phyloP scores from a whole-genome alignment of 1,140 invertebrate genomes.

The Drosophila parabipectinata region DNA sequence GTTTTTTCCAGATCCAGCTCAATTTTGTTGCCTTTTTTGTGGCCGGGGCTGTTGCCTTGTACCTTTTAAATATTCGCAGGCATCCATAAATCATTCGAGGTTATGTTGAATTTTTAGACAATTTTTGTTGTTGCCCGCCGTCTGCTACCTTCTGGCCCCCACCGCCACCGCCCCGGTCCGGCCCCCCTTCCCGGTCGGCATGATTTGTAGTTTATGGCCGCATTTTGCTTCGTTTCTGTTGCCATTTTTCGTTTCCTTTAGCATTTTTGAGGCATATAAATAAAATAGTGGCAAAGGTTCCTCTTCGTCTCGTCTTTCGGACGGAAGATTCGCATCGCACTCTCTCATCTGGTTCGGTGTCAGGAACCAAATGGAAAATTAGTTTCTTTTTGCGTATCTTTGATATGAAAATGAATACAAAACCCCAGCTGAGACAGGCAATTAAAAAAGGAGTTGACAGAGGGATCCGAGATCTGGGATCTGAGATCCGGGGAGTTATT shows the following conservation, averaged over 20 bases:
- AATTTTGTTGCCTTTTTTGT: constrained; percentile 39
- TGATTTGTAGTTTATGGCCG: constrained; percentile 80
- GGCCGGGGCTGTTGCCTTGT: constrained; percentile 44
- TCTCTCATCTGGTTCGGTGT: constrained; percentile 37
- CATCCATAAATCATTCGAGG: constrained; percentile 81
- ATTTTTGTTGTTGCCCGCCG: constrained; percentile 62
- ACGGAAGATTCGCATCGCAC: constrained; percentile 29
- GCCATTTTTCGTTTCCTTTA: constrained; percentile 46
- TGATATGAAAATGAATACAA: constrained; percentile 62
- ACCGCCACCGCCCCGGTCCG: background rate
- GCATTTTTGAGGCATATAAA: constrained; percentile 69
- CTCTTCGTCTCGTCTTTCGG: constrained; percentile 10
- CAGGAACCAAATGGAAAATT: constrained; percentile 64
- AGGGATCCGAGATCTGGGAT: background rate
- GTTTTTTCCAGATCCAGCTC: constrained; percentile 48
- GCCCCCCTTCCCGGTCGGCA: constrained; percentile 50
- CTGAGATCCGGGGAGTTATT: constrained; percentile 11
- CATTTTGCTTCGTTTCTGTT: constrained; percentile 54
- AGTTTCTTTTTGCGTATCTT: constrained; percentile 26
- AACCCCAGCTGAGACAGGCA: constrained; percentile 56
- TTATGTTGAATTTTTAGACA: constrained; percentile 82
- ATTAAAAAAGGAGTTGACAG: constrained; percentile 56
- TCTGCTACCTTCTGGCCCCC: constrained; percentile 30
- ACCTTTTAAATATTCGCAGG: constrained; percentile 81
- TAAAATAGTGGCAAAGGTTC: constrained; percentile 72